Percentiles rank a stretch among this genome's conserved stretches.
Conservation (phyloP, 2,888 invertebrate species). For the Morinoia aosen region DNA sequence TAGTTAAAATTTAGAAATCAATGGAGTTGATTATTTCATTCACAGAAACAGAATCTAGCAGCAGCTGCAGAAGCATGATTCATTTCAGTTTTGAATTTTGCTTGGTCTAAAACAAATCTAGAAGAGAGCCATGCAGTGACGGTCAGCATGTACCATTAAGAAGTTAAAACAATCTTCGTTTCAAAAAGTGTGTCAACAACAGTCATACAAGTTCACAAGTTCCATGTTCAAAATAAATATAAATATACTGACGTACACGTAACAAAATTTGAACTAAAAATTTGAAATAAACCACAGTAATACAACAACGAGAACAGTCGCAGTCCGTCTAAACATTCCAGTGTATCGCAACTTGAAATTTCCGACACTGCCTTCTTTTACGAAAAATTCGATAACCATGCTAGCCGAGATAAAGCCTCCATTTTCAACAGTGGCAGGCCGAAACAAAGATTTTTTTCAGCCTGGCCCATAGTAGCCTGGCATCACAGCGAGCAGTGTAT, state of each 20-base stretch:
- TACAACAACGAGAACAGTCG: not conserved
- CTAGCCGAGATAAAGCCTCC: not conserved
- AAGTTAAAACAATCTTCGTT: not conserved
- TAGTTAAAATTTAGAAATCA: no score
- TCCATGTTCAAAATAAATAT: not conserved
- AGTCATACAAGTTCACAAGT: not conserved
- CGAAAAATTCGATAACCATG: not conserved
- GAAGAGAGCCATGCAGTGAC: not conserved
- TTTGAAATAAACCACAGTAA: not conserved
- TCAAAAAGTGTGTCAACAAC: not conserved
- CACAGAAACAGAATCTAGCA: not conserved
- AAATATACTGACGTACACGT: not conserved
- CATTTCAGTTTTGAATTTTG: not conserved
- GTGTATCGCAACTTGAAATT: not conserved
- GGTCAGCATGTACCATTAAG: not conserved
- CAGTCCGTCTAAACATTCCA: not conserved
- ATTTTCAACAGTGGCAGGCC: not conserved
- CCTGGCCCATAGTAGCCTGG: no score
- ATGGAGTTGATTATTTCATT: no score
- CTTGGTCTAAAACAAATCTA: not conserved
- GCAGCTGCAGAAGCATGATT: not conserved
- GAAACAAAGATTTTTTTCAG: no score
- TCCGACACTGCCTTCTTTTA: not conserved
- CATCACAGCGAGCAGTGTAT: no score
- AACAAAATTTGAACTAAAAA: not conserved